Base-by-base conservation (phyloP, 2,113 vertebrate genomes). In the Mormoops blainvillei region DNA sequence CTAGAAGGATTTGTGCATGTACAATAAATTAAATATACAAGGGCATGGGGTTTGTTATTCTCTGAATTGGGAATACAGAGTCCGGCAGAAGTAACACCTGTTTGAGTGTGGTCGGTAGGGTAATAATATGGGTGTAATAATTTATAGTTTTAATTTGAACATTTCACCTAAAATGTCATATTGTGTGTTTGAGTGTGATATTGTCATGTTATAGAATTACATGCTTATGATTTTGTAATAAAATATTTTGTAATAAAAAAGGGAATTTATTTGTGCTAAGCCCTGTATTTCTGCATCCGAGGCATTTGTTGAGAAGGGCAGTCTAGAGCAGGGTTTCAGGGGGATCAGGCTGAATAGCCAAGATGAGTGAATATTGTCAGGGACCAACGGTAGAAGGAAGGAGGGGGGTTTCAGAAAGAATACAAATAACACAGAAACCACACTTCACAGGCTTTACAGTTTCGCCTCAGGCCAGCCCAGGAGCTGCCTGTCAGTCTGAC, bases 381-480 rank as follows among this genome's bases (percentile, higher is more conserved):
- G 45, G 58, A 67, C 77, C 52, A 84, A 43, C 38, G 70, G 67
- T 70, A 65, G 54, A 80, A 73, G 43, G 50, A 92, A 78, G 58
- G 12, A 20, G 45, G 83, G 6, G 61, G 20, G 12, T 26, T 50
- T 14, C 10, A 54, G 74, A 65, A 33, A 93, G 5, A 80, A 48
- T 45, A 14, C 2, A 36, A 16, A 91, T 45, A 96, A 91, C 7
- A 63, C 0, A 87, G 56, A 94, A 91, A 89, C 91, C 89, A 89
- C 16, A 43, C 82, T 87, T 94, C 0, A 5, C 80, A 84, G 73
- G 82, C 91, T 95, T 94, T 94, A 89, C 41, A 77, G 54, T 89
- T 91, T 84, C 81, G 86, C 96, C 94, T 96, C n/a, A 50, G 88
- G 93, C 56, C 54, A 89, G 31, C 63, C 96, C 89, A 68, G 28